Base-by-base conservation (phyloP, 1,140 invertebrate genomes). In the Lepidostoma basale region DNA sequence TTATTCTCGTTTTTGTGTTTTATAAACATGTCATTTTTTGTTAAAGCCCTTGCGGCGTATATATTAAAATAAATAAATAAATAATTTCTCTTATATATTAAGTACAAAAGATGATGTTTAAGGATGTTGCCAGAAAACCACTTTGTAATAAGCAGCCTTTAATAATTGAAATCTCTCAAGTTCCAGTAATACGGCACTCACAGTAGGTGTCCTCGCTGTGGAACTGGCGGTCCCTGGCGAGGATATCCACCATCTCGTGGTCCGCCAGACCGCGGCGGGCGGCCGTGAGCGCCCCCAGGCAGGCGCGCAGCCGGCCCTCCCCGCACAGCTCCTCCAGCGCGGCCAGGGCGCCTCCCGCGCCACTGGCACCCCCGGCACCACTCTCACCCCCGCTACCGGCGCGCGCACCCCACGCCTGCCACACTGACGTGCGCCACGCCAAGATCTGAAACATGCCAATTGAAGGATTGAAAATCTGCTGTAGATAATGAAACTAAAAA, bases 181-280 rank as follows among this genome's bases (percentile, higher is more conserved):
- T n/a, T n/a, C 20, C 14, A 36, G n/a, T 20, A 59, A 59, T 18
- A 28, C 36, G 36, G n/a, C 14, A 80, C 83, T 85, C 77, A 89
- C 88, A 78, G 77, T 88, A 86, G 68, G 87, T 88, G 47, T 84
- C 84, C 54, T 83, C 82, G 66, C 85, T 88, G 75, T 90, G 87
- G 56, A 91, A 91, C 52, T 82, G 81, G n/a, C 88, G 84, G 76
- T 91, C 88, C 66, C 88, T 84, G 1, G 90, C 88, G 25, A 93
- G 74, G 14, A 93, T 78, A 77, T 93, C 91, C 68, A 92, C 77
- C 77, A 92, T 87, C 80, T 93, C 92, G 3, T 87, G 88, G 74
- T 90, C 88, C 10, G 87, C 86, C n/a, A 93, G 78, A 0, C 92
- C 91, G 73, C 88, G 85, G 36, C 89, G 85, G 3, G 90, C 84